These are phyloP conservation scores for Coreoperca whiteheadi DNA, from an alignment of 2,113 vertebrate genomes.

Conservation along the genomic window DNA sequence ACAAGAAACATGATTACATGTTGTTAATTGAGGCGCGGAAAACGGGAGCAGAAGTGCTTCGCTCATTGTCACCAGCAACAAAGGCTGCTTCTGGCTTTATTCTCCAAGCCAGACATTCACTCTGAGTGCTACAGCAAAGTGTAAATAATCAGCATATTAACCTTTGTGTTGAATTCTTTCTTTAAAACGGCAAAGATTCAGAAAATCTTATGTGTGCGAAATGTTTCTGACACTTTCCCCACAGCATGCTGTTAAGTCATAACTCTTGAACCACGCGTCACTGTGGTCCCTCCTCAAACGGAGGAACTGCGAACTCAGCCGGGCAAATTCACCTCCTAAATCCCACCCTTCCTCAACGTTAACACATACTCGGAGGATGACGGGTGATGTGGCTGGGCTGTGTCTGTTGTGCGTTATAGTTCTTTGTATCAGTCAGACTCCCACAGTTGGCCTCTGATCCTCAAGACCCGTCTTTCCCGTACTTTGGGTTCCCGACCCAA, in stretches of 20 bases:
- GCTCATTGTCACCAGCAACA: slow-evolving; percentile 25
- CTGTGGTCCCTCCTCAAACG: neutral
- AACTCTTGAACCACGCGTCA: neutral
- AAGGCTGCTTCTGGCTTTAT: neutral
- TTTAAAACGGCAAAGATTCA: neutral
- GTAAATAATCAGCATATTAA: neutral
- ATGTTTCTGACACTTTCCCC: neutral
- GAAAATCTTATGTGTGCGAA: neutral
- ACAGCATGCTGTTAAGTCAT: neutral
- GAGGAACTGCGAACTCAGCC: neutral
- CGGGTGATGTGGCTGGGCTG: neutral
- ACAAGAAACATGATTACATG: slow-evolving; percentile 47
- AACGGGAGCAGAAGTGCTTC: slow-evolving; percentile 8
- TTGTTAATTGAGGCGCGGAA: slow-evolving; percentile 30
- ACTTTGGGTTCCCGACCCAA: no score
- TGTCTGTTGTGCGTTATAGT: neutral
- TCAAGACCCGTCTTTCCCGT: neutral
- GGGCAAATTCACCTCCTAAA: neutral
- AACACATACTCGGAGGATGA: neutral
- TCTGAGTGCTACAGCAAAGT: neutral
- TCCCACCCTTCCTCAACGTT: neutral
- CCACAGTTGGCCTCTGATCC: neutral
- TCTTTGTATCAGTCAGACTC: slow-evolving; percentile 4
- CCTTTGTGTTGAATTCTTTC: neutral
- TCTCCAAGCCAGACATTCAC: neutral